Conservation (phyloP, 1,140 invertebrate species). For the Drosophila subobscura region DNA sequence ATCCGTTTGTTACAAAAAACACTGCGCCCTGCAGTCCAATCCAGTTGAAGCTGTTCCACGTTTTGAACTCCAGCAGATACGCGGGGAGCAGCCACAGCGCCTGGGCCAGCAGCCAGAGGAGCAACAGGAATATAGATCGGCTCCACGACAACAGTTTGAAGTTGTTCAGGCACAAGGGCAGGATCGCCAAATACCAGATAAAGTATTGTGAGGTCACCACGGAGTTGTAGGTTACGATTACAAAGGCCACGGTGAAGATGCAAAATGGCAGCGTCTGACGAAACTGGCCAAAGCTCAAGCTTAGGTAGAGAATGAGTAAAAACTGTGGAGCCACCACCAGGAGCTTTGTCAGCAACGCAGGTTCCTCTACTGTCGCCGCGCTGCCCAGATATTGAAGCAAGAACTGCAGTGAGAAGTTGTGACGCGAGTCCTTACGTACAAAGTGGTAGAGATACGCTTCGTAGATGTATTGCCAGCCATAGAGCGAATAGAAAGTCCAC, state of each 20-base stretch:
- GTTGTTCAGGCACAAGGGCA: slow-evolving; percentile 91
- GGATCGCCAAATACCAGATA: slow-evolving; percentile 96
- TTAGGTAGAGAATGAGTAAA: slow-evolving; percentile 88
- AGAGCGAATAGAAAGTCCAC: slow-evolving; percentile 88
- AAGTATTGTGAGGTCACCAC: slow-evolving; percentile 99
- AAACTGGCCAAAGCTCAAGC: slow-evolving; percentile 88
- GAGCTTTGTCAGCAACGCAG: slow-evolving; percentile 86
- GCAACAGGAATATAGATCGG: slow-evolving; percentile 84
- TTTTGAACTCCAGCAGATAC: slow-evolving; percentile 95
- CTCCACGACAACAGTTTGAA: slow-evolving; percentile 85
- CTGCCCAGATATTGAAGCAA: slow-evolving; percentile 95
- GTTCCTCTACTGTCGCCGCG: slow-evolving; percentile 78
- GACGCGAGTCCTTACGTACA: slow-evolving; percentile 93
- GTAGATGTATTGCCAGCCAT: slow-evolving; percentile 94
- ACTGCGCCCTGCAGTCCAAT: slow-evolving; percentile 91
- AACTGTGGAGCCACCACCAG: slow-evolving; percentile 91
- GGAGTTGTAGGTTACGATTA: slow-evolving; percentile 97
- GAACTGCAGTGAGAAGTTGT: slow-evolving; percentile 99
- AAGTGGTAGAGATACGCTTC: slow-evolving; percentile 98
- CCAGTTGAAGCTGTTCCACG: slow-evolving; percentile 90
- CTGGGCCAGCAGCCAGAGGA: slow-evolving; percentile 92
- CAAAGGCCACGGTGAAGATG: slow-evolving; percentile 92
- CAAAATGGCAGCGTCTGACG: slow-evolving; percentile 91
- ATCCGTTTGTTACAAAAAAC: slow-evolving; percentile 92
- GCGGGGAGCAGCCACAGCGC: slow-evolving; percentile 94